These are phyloP conservation scores for Periplaneta americana DNA, from an alignment of 1,140 invertebrate species.

Conservation along the genomic window DNA sequence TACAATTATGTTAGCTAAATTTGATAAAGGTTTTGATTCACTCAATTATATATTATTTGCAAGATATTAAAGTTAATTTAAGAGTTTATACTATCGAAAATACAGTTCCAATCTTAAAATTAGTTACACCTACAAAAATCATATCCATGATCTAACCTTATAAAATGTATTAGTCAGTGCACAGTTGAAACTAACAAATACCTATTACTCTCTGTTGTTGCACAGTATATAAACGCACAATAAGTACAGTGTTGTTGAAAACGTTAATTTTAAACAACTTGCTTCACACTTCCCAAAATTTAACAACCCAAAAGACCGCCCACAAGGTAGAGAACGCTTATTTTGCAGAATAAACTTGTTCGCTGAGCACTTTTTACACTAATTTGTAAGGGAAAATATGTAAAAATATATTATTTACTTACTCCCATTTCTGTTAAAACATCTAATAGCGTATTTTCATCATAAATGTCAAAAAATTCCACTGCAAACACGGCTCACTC, in stretches of 20 bases:
- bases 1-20: too few relatives aligned
- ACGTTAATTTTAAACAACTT: background rate
- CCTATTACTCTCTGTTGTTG: too few relatives aligned
- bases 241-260: too few relatives aligned
- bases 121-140: background rate
- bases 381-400: background rate
- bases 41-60: too few relatives aligned
- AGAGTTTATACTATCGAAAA: too few relatives aligned
- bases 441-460: background rate
- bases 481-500: background rate
- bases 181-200: too few relatives aligned
- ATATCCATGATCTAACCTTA: background rate
- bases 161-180: background rate
- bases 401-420: background rate
- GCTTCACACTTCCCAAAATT: background rate
- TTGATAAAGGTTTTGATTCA: too few relatives aligned
- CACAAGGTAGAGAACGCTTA: background rate
- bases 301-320: background rate
- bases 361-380: background rate
- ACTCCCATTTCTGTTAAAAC: background rate
- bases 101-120: too few relatives aligned
- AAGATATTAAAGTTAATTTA: too few relatives aligned
- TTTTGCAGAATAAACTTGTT: background rate
- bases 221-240: too few relatives aligned
- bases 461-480: background rate